Evolutionary conservation across 2,888 invertebrate genomes (phyloP).

Genomic region (Ochropleura leucogaster): DNA sequence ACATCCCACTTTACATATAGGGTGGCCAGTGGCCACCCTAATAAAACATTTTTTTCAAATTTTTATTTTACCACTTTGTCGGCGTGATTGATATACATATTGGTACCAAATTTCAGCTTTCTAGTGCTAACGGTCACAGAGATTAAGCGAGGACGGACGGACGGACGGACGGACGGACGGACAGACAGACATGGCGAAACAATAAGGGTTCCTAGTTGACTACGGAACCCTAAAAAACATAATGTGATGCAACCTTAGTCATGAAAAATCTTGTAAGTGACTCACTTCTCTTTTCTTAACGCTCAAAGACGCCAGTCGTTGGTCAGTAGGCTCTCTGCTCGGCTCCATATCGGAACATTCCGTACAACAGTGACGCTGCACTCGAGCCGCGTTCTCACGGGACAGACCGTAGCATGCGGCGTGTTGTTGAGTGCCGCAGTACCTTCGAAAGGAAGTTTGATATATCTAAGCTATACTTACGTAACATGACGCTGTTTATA

Average conservation of each 20-base stretch:
- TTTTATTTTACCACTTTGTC: too few relatives aligned
- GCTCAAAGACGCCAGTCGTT: constrained; percentile 59
- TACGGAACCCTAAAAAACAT: too few relatives aligned
- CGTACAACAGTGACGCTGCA: constrained; percentile 73
- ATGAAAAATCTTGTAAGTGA: not conserved
- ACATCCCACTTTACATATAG: too few relatives aligned
- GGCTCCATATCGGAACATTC: constrained; percentile 70
- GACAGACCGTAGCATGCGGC: constrained; percentile 79
- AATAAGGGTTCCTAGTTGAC: too few relatives aligned
- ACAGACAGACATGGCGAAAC: not conserved
- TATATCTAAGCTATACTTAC: not conserved
- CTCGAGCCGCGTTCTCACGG: constrained; percentile 26
- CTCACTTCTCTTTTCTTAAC: constrained; percentile 72
- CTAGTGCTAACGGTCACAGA: too few relatives aligned
- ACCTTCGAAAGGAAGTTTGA: constrained; percentile 62
- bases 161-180: not conserved
- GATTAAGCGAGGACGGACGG: too few relatives aligned
- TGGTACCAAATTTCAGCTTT: too few relatives aligned
- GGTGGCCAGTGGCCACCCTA: too few relatives aligned
- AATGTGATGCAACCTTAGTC: too few relatives aligned
- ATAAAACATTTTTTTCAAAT: too few relatives aligned
- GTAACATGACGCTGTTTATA: not conserved
- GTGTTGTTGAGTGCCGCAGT: constrained; percentile 79
- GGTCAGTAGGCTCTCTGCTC: constrained; percentile 69
- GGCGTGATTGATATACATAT: too few relatives aligned